Conservation (phyloP, 2,797 vertebrate genomes). For the Rallus crepitans region DNA sequence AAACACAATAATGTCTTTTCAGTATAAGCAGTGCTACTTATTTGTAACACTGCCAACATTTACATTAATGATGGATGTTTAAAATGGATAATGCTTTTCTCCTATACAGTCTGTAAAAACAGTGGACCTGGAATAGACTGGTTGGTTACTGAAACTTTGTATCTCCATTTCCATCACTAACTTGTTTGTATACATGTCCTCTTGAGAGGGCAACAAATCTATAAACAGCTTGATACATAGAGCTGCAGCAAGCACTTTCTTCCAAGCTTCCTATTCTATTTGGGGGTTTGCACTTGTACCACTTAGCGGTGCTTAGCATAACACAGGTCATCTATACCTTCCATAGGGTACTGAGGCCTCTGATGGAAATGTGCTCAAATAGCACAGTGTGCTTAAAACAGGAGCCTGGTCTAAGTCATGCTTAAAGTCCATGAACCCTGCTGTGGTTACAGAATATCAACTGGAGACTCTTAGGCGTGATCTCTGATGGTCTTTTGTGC, state of each 20-base stretch:
- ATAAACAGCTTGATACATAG: not conserved
- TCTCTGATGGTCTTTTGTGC: accelerated
- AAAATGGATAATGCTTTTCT: not conserved
- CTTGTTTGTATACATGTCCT: not conserved
- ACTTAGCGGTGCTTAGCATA: not conserved
- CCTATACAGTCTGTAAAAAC: not conserved
- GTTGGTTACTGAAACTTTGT: not conserved
- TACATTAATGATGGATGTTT: not conserved
- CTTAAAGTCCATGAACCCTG: not conserved
- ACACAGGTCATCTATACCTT: not conserved
- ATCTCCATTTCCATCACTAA: not conserved
- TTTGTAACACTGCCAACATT: not conserved
- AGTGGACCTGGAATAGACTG: not conserved
- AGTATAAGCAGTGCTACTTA: not conserved
- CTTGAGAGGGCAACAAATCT: not conserved
- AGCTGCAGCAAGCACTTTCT: not conserved
- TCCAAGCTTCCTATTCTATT: not conserved
- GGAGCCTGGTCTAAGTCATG: not conserved
- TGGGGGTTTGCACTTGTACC: not conserved
- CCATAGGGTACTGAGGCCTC: not conserved
- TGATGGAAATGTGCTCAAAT: not conserved
- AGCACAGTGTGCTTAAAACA: accelerated
- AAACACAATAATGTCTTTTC: not conserved
- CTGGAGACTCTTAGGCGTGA: accelerated
- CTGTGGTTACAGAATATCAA: accelerated